Evolutionary conservation across 2,888 invertebrate genomes (phyloP), one percentile per base, ranked within the genome.

Genomic region (Cephonodes hylas): DNA sequence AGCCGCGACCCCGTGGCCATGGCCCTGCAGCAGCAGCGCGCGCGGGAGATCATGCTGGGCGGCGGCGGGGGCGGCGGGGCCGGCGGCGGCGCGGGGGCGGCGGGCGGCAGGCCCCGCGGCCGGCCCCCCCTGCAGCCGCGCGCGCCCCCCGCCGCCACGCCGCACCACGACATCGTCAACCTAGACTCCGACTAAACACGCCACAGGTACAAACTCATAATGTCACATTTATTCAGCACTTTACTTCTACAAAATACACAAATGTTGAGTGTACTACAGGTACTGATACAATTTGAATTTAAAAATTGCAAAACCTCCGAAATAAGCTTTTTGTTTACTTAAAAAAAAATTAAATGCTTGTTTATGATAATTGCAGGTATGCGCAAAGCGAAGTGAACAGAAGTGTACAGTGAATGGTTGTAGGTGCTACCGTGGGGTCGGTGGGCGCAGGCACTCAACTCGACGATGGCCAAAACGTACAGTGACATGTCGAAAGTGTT

Each of bases 1-100:
- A 91, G 91, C 75, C 91, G 93, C 71, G 93, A 93, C 79, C 91
- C 93, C 2, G 83, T 91, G 64, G 91, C 91, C 68, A 93, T 93
- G 91, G 90, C 90, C 66, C 76, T 92, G 59, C 91, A 92, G 76
- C 91, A 92, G 78, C 90, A 89, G 68, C 84, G 86, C 1, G 90
- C 92, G 69, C 77, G 91, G 1, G 89, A 90, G 83, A 87, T 91
- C 73, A 86, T 90, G 85, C 72, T 86, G 67, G 83, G 84, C 34
- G 85, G 85, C 62, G 77, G 75, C 18, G 71, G 66, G 8, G 62
- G 31, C 4, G 64, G 23, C 13, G 59, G 58, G 4, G 66, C 38
- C 59, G 76, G n/a, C 66, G 73, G 58, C 71, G 74, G 63, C 67
- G 71, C 42, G 68, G 48, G 63, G 42, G 61, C 42, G 34, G 34